A percentile compares a stretch with the other conserved stretches of the same genome.
Conservation (phyloP, 1,140 invertebrate species). For the Pseudomyrmex sp. region DNA sequence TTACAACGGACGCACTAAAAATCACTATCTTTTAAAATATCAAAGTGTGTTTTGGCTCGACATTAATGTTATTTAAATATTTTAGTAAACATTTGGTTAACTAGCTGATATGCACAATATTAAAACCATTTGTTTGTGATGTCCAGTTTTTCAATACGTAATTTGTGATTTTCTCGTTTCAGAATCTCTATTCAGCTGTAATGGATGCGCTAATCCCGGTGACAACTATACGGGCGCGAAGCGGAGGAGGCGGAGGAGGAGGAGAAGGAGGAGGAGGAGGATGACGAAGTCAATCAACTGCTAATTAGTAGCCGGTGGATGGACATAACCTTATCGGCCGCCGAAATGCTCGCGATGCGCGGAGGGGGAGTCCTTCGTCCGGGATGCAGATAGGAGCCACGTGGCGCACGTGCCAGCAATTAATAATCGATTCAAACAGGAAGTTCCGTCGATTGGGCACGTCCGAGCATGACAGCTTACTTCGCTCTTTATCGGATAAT, state of each 20-base stretch:
- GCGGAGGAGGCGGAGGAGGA: conserved; percentile 15
- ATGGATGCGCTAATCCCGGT: conserved; percentile 23
- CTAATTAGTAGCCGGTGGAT: conserved; percentile 72
- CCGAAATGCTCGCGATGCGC: conserved; percentile 65
- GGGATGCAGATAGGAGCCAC: conserved; percentile 65
- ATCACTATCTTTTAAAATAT: background rate
- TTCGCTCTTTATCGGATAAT: conserved; percentile 65
- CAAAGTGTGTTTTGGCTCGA: background rate
- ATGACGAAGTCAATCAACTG: conserved; percentile 68
- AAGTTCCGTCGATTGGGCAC: conserved; percentile 64
- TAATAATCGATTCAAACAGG: conserved; percentile 71
- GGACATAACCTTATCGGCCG: conserved; percentile 69
- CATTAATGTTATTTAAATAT: background rate
- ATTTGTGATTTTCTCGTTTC: background rate
- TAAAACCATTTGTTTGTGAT: background rate
- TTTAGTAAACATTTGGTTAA: too few relatives aligned
- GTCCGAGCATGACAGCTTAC: conserved; percentile 66
- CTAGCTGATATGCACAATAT: background rate
- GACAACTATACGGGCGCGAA: conserved; percentile 21
- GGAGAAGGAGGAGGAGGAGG: conserved; percentile 10
- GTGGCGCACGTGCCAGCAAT: conserved; percentile 66
- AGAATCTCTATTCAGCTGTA: conserved; percentile 26
- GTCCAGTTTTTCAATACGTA: background rate
- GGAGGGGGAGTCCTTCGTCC: conserved; percentile 58
- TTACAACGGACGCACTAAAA: background rate